phyloP scores from a whole-genome alignment of 2,888 invertebrate species.

The Synanthedon formicaeformis region DNA sequence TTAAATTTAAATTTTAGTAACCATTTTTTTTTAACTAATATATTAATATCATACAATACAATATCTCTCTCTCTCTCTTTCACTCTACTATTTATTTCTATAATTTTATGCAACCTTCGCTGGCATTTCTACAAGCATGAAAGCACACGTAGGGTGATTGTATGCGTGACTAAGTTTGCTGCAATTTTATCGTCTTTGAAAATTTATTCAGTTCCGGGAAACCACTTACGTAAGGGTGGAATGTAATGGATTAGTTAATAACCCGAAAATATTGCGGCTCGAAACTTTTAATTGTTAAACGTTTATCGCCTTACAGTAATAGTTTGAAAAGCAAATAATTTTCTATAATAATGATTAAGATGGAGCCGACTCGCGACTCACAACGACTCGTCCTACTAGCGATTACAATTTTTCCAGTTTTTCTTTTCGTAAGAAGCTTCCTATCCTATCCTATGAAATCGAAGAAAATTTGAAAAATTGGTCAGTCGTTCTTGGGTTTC shows the following conservation, averaged over 20 bases:
- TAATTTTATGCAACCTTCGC: neutral
- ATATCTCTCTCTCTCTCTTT: too few relatives aligned
- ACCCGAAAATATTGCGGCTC: slow-evolving; percentile 43
- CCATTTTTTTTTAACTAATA: too few relatives aligned
- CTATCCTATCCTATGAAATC: too few relatives aligned
- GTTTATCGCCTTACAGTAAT: slow-evolving; percentile 22
- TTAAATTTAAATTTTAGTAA: too few relatives aligned
- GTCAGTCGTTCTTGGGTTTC: too few relatives aligned
- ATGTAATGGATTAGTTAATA: slow-evolving; percentile 25
- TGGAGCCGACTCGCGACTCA: too few relatives aligned
- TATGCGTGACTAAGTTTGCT: slow-evolving; percentile 32
- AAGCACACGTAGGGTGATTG: slow-evolving; percentile 2
- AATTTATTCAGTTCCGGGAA: slow-evolving; percentile 37
- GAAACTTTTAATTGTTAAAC: slow-evolving; percentile 44
- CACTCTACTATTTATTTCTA: too few relatives aligned
- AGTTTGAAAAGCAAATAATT: neutral
- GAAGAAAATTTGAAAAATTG: too few relatives aligned
- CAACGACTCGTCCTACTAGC: too few relatives aligned
- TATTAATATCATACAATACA: too few relatives aligned
- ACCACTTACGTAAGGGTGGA: neutral
- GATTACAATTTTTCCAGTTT: too few relatives aligned
- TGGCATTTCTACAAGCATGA: neutral
- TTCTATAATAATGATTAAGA: neutral
- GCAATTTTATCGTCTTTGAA: slow-evolving; percentile 38
- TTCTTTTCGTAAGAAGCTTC: too few relatives aligned